Conservation (phyloP, 2,797 vertebrate species). For the Octomys mimax region DNA sequence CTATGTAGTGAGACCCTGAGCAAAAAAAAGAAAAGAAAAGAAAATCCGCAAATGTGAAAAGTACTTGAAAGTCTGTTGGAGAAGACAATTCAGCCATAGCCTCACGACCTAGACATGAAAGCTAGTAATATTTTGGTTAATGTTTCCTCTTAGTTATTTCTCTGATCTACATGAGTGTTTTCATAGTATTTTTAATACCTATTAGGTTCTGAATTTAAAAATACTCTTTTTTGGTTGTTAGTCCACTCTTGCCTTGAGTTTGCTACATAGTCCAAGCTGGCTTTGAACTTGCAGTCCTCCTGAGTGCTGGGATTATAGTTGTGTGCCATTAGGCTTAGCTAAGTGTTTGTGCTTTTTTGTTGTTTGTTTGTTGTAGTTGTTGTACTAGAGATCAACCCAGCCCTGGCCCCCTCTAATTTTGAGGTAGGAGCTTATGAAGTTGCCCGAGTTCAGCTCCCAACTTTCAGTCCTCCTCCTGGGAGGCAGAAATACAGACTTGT, state of each 20-base stretch:
- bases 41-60: constrained; percentile 56
- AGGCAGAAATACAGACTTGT: not conserved
- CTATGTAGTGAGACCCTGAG: no score
- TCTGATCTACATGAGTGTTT: not conserved
- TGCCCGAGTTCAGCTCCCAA: not conserved
- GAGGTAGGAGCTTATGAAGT: not conserved
- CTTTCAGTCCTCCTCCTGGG: not conserved
- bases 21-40: no score
- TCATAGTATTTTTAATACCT: not conserved
- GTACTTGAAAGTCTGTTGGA: constrained; percentile 28
- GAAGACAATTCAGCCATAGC: not conserved
- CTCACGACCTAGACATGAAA: not conserved
- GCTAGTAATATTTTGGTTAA: not conserved
- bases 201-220: not conserved
- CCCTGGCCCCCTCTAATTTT: not conserved
- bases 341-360: not conserved
- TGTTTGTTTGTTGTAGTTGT: not conserved
- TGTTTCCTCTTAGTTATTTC: constrained; percentile 28
- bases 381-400: not conserved
- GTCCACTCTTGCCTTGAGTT: not conserved
- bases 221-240: not conserved
- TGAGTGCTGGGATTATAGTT: not conserved
- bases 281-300: not conserved
- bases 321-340: not conserved
- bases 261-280: not conserved